Evolutionary conservation across 2,113 vertebrate genomes (phyloP).

Genomic region (Harpagus bidentatus): DNA sequence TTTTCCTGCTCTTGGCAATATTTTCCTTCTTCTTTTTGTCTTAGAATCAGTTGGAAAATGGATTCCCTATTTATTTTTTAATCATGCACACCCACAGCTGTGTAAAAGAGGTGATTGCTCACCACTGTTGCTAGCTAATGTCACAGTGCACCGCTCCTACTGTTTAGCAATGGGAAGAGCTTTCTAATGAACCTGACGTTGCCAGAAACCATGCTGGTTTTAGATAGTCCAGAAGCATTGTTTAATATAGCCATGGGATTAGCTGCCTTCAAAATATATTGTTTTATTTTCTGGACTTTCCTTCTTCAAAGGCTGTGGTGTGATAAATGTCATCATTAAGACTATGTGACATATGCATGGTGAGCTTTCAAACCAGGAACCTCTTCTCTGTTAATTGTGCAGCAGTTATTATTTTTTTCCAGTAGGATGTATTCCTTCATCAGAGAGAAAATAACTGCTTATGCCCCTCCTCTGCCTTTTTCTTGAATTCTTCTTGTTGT

Average conservation of each 20-base stretch:
- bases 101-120: background rate
- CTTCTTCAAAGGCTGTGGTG: conserved; percentile 17
- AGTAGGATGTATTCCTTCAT: background rate
- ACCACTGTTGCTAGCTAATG: background rate
- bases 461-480: background rate
- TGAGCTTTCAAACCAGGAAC: conserved; percentile 23
- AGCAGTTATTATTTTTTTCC: conserved; percentile 1
- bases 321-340: conserved; percentile 67
- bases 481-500: background rate
- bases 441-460: background rate
- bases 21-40: background rate
- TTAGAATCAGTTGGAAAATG: background rate
- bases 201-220: conserved; percentile 53
- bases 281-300: conserved; percentile 34
- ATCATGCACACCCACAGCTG: background rate
- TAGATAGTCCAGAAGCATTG: conserved; percentile 35
- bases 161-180: conserved; percentile 22
- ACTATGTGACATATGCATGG: background rate
- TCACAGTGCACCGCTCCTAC: conserved; percentile 32
- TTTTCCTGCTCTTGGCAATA: background rate
- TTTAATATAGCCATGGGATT: conserved; percentile 55
- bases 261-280: conserved; percentile 58
- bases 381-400: conserved; percentile 49
- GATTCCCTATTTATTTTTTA: conserved; percentile 22
- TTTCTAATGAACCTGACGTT: conserved; percentile 43